Base-by-base conservation (phyloP, 2,113 vertebrate genomes). In the Micronycteris hirsuta region DNA sequence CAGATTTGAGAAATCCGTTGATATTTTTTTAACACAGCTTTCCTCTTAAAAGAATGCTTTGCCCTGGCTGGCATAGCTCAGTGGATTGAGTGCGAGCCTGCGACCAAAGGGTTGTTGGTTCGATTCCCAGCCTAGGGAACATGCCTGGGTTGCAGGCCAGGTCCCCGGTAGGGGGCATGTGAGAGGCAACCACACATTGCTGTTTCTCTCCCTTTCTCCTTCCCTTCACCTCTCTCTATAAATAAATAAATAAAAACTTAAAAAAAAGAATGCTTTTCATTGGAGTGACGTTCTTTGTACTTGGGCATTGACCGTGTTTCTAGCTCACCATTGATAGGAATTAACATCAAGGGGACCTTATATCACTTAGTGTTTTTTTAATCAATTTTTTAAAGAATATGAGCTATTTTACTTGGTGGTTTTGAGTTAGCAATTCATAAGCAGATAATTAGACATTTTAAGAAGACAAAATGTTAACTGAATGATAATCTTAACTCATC, bases 391-490 rank as follows among this genome's bases (percentile, higher is more conserved):
- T 47, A 6, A n/a, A 80, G 58, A 95, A 54, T 20, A 67, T 58
- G 71, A n/a, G 3, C 43, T 61, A 67, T 68, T 94, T 63, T 83
- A 45, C 47, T 65, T 83, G 76, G 43, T 86, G 13, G 31, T 45
- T 76, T 94, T 85, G 36, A 94, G 68, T 86, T 87, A 78, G n/a
- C 33, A 87, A 14, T 93, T 80, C n/a, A 56, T 71, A 85, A 81
- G 24, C 58, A 95, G 56, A 6, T 70, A 85, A 86, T 86, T 52
- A 83, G 83, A 54, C 43, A 76, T 80, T 93, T 93, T 76, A 31
- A 82, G 36, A 93, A 84, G 15, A 70, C 65, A 65, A 84, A 87
- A 38, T 89, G 3, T 68, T 73, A 71, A 36, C 36, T 15, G 41
- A 56, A 33, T 70, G 36, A 38, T 80, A 89, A 47, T 70, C 61